These are phyloP conservation scores for Anhinga rufa DNA, from an alignment of 2,113 vertebrate genomes.

Conservation along the genomic window DNA sequence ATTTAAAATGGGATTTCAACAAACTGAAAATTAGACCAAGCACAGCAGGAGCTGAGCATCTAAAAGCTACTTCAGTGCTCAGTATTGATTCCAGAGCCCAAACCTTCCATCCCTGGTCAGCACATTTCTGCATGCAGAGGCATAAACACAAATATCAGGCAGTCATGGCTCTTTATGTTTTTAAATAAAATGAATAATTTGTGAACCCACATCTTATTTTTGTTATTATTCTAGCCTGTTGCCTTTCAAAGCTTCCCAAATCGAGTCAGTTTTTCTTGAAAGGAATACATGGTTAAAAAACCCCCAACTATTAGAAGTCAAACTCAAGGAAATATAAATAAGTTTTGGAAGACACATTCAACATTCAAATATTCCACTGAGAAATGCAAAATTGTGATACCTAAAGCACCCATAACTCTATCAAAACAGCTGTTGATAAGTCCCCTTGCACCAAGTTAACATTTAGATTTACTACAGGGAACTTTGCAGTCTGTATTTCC, in stretches of 20 bases:
- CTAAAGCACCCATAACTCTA: not conserved
- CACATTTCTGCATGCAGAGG: not conserved
- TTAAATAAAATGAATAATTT: not conserved
- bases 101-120: not conserved
- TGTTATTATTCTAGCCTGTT: not conserved
- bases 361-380: not conserved
- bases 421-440: not conserved
- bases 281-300: not conserved
- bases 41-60: slow-evolving; percentile 39
- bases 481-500: not conserved
- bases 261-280: not conserved
- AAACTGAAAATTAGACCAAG: slow-evolving; percentile 45
- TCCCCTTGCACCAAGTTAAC: not conserved
- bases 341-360: not conserved
- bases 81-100: slow-evolving; percentile 45
- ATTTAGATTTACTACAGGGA: not conserved
- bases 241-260: not conserved
- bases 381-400: not conserved
- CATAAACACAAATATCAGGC: not conserved
- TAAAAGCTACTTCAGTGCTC: slow-evolving; percentile 55
- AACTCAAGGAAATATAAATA: not conserved
- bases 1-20: slow-evolving; percentile 41
- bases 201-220: not conserved
- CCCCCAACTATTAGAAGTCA: not conserved
- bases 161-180: not conserved